phyloP scores from a whole-genome alignment of 2,888 invertebrate genomes.

The Ormyrus nitidulus region DNA sequence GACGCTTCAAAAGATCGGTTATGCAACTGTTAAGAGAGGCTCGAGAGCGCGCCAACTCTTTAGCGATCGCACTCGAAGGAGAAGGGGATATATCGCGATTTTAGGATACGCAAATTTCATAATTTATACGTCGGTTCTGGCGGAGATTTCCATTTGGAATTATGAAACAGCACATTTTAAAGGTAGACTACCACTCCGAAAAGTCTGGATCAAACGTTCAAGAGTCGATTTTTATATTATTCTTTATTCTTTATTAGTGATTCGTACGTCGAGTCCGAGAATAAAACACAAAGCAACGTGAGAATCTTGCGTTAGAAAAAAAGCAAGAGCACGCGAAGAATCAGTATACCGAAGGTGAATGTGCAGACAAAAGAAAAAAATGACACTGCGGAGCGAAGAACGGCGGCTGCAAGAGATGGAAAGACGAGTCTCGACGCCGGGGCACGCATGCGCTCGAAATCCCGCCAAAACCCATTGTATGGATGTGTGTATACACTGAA shows the following conservation, averaged over 20 bases:
- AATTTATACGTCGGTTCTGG: conserved; percentile 19
- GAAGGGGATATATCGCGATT: conserved; percentile 34
- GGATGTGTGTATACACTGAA: neutral
- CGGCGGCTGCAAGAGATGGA: neutral
- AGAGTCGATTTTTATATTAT: too few relatives aligned
- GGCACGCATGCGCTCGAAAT: conserved; percentile 70
- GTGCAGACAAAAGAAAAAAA: conserved; percentile 53
- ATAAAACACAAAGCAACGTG: too few relatives aligned
- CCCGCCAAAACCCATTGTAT: conserved; percentile 69
- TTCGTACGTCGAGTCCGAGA: too few relatives aligned
- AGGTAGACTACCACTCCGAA: too few relatives aligned
- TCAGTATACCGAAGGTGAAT: neutral
- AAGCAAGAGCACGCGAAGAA: neutral
- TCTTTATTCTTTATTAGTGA: too few relatives aligned
- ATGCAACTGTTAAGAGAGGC: conserved; percentile 32
- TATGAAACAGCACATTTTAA: neutral
- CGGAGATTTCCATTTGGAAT: neutral
- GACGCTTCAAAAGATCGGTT: conserved; percentile 10
- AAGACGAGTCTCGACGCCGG: neutral
- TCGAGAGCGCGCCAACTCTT: conserved; percentile 2
- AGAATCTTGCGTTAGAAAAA: too few relatives aligned
- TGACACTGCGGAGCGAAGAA: conserved; percentile 57
- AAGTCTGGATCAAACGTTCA: neutral
- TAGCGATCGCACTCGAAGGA: conserved; percentile 10
- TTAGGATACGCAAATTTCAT: conserved; percentile 46